phyloP scores from a whole-genome alignment of 2,888 invertebrate genomes.

The Cheilosia grossa region DNA sequence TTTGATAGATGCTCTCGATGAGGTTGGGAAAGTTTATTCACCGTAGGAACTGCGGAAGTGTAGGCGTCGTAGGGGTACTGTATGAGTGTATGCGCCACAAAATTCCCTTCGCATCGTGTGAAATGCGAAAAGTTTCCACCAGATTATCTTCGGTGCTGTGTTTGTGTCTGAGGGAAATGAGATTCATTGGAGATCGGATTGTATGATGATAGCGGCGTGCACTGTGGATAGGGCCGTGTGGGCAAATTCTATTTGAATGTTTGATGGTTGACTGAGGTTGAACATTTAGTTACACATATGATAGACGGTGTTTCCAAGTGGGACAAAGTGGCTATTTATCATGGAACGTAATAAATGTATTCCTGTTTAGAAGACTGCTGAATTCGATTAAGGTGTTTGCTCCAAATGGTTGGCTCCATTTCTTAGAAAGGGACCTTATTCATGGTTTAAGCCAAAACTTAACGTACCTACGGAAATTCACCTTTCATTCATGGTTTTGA shows the following conservation, averaged over 20 bases:
- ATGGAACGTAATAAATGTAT: no score
- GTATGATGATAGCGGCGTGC: conserved; percentile 20
- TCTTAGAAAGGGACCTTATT: no score
- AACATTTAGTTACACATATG: neutral
- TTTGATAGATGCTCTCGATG: conserved; percentile 54
- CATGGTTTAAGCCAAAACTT: no score
- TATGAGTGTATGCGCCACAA: neutral
- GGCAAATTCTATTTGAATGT: conserved; percentile 58
- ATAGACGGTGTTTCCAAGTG: no score
- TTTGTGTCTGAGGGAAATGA: conserved; percentile 41
- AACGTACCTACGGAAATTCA: no score
- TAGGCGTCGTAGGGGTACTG: neutral
- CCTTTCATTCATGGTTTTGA: no score
- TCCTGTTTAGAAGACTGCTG: no score
- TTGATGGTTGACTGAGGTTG: conserved; percentile 18
- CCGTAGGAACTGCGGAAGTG: neutral
- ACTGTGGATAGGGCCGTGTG: conserved; percentile 14
- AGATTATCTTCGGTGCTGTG: conserved; percentile 26
- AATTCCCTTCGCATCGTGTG: conserved; percentile 54
- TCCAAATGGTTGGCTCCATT: no score
- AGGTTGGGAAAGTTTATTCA: conserved; percentile 47
- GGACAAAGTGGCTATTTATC: no score
- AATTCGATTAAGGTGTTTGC: no score
- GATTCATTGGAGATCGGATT: conserved; percentile 63
- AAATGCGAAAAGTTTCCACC: conserved; percentile 60